phyloP scores from a whole-genome alignment of 2,888 invertebrate genomes.

The Drosophila trichaetosa region DNA sequence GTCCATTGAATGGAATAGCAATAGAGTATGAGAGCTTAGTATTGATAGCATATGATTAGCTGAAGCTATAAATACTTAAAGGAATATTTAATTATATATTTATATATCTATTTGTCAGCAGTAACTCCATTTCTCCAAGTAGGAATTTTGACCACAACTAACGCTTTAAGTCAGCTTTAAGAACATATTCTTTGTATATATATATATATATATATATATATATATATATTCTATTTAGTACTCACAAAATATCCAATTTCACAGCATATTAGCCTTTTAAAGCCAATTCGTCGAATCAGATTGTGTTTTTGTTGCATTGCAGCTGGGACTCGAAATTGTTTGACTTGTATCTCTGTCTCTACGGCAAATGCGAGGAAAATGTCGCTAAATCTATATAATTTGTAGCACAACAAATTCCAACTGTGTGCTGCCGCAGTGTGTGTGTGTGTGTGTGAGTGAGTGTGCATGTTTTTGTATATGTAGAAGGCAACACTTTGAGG shows the following conservation, averaged over 20 bases:
- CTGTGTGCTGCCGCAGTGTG: conserved; percentile 42
- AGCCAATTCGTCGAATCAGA: conserved; percentile 10
- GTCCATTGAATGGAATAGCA: background rate
- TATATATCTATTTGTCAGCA: background rate
- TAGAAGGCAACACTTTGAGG: conserved; percentile 79
- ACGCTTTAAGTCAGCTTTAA: background rate
- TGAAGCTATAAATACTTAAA: background rate
- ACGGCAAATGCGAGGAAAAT: conserved; percentile 22
- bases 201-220: no score
- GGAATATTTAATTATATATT: background rate
- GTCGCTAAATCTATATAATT: conserved; percentile 72
- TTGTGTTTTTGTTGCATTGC: conserved; percentile 5
- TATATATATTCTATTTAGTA: no score
- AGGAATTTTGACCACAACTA: no score
- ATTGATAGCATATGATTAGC: no score
- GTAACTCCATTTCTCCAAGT: background rate
- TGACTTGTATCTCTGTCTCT: background rate
- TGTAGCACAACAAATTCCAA: conserved; percentile 71
- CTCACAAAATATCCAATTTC: background rate
- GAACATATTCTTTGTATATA: background rate
- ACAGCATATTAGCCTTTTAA: conserved; percentile 12
- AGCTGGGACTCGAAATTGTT: conserved; percentile 10
- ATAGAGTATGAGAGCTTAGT: background rate
- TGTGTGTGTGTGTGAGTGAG: background rate
- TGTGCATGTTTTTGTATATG: conserved; percentile 12